Percentiles rank a stretch among this genome's conserved stretches.
Conservation (phyloP, 2,113 vertebrate genomes). For the Sprattus sprattus region DNA sequence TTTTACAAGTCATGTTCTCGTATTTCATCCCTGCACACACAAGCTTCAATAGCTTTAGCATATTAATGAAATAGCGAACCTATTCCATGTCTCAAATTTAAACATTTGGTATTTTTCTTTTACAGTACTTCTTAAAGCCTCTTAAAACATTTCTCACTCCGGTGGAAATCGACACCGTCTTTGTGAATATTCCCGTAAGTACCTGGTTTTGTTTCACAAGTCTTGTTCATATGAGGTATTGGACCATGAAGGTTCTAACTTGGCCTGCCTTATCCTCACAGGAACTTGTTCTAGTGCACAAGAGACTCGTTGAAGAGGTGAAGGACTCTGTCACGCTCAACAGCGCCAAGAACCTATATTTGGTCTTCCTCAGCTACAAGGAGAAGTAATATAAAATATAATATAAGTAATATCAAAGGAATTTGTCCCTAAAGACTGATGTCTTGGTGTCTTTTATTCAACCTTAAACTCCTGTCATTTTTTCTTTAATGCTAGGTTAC, state of each 20-base stretch:
- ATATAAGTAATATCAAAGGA: too few relatives aligned
- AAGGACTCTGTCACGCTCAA: slow-evolving; percentile 87
- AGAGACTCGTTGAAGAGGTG: slow-evolving; percentile 84
- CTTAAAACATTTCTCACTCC: slow-evolving; percentile 83
- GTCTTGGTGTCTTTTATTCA: not conserved
- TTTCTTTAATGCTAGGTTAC: slow-evolving; percentile 70
- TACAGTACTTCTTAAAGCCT: slow-evolving; percentile 92
- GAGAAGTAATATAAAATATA: slow-evolving; percentile 77
- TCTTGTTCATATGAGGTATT: not conserved
- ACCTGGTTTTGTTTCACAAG: not conserved
- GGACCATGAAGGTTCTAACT: not conserved
- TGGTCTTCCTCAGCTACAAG: slow-evolving; percentile 94
- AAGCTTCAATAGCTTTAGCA: not conserved
- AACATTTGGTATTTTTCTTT: slow-evolving; percentile 47
- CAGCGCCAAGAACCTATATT: slow-evolving; percentile 87
- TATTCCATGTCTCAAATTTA: not conserved
- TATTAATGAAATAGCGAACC: not conserved
- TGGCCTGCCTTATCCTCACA: slow-evolving; percentile 55
- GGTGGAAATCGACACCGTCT: slow-evolving; percentile 84
- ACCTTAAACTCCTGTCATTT: not conserved
- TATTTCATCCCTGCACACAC: not conserved
- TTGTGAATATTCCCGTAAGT: slow-evolving; percentile 95
- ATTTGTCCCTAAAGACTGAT: not conserved
- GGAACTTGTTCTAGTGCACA: slow-evolving; percentile 95
- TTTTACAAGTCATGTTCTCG: too few relatives aligned